Evolutionary conservation across 2,888 invertebrate species (phyloP).

Genomic region (Dugesia japonica): DNA sequence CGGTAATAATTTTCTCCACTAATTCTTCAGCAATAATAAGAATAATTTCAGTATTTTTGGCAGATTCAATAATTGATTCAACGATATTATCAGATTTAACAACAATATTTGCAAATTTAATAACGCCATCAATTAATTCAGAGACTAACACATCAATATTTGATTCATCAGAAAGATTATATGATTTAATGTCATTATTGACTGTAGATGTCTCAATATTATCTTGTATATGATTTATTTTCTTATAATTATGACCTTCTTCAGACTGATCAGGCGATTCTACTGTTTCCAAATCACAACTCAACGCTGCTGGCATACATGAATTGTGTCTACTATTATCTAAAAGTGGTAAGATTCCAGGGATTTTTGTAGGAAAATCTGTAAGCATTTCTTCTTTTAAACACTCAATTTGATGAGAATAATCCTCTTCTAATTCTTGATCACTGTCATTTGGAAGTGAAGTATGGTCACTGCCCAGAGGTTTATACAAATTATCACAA

Average conservation of each 20-base stretch:
- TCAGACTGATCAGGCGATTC: neutral
- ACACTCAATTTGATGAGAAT: slow-evolving; percentile 9
- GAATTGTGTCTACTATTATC: neutral
- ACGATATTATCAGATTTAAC: slow-evolving; percentile 7
- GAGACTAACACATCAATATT: neutral
- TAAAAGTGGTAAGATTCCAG: neutral
- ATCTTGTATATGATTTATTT: too few species aligned
- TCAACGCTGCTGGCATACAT: neutral
- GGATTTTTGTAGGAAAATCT: neutral
- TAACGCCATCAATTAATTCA: neutral
- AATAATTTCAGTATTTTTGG: neutral
- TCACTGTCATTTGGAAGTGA: slow-evolving; percentile 5
- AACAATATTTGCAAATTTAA: neutral
- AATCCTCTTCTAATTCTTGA: slow-evolving; percentile 8
- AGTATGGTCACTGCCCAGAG: neutral
- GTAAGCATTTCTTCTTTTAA: slow-evolving; percentile 6
- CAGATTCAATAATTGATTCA: neutral
- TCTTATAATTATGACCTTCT: neutral
- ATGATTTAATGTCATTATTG: neutral
- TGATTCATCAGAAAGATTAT: neutral
- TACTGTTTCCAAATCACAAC: neutral
- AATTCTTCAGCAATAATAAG: neutral
- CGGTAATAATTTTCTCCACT: neutral
- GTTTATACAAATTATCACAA: neutral
- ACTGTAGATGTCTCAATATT: neutral